Base-by-base conservation (phyloP, 2,113 vertebrate genomes). In the Numida meleagris region DNA sequence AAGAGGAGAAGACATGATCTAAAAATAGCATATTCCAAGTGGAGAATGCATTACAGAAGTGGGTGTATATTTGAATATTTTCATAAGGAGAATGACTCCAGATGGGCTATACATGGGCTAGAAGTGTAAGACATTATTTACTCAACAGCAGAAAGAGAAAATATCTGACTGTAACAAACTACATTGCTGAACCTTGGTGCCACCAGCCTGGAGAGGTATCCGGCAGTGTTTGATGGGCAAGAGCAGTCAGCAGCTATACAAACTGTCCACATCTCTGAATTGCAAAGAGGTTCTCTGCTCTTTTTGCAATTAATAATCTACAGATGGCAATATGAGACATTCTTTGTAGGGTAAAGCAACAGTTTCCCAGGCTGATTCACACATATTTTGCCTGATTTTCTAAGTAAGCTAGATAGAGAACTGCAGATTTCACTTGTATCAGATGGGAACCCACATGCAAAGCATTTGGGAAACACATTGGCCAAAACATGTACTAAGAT, bases 401-500 rank as follows among this genome's bases (percentile, higher is more conserved):
- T 53, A 48, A 72, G 33, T 19, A 53, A 76, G 6, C 5, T 45
- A 68, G 14, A 3, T 18, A 63, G 36, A 67, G 2, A 40, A 5
- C 6, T 62, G 14, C 4, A 86, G 12, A 29, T 89, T 93, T 9
- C 13, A 42, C 5, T 65, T 78, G 23, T 71, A 62, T 9, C 7
- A 63, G 25, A 25, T 42, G 7, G 42, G 5, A 46, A 2, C 8
- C 10, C 24, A 15, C 21, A 19, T 40, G 13, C 16, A 33, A 19
- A 40, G 4, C 3, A 67, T 16, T 38, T 43, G 73, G 48, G 34
- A 25, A 85, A 34, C 23, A 59, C 3, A 24, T 11, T 15, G 14
- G 31, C 8, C 1, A 15, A 67, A 75, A 40, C 8, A 4, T 0
- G 0, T 9, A 2, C 12, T 40, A 45, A 45, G 59, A 15, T 75